Evolutionary conservation across 2,797 vertebrate species (phyloP), one percentile per base, ranked within the genome.

Genomic region (Anabas testudineus): DNA sequence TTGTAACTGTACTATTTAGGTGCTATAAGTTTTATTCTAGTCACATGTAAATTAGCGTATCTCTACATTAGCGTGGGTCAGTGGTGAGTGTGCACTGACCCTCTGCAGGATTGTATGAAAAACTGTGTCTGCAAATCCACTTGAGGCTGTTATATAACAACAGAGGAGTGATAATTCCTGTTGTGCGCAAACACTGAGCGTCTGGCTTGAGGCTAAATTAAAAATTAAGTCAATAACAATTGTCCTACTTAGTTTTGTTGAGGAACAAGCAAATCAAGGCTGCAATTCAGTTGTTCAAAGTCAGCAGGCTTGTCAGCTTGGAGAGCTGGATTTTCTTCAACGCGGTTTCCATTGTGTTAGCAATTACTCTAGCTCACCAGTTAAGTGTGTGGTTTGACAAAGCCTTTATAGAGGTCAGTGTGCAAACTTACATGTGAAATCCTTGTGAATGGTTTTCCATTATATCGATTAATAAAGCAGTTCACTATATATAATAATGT

Each of bases 191-290:
- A 30, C 18, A 37, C 12, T 32, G 21, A 24, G 30, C 7, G 4
- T 26, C 26, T 82, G 42, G 22, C 34, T 28, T 16, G 3, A 3
- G 7, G 32, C 51, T 13, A 68, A 67, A 39, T 16, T 45, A 43
- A 53, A 47, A 46, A 48, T 67, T 1, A 14, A 37, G 18, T 30
- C 13, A 51, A n/a, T 46, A 19, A 3, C 24, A 3, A 3, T 21
- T 34, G 45, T 57, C 46, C 10, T 0, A 1, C 12, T 15, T 13
- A 7, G 51, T 49, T 58, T 24, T 58, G 32, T 37, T 34, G 30
- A 45, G 18, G 30, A 51, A 54, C 16, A 10, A 58, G 48, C 13
- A 8, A 34, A 26, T 42, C 9, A 60, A 2, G 10, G 45, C 14
- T 49, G 43, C 59, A 26, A 56, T 64, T 71, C 16, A 37, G 47